Evolutionary conservation across 2,797 vertebrate genomes (phyloP), one percentile per base, ranked within the genome.

Genomic region (Phataginus tricuspis): DNA sequence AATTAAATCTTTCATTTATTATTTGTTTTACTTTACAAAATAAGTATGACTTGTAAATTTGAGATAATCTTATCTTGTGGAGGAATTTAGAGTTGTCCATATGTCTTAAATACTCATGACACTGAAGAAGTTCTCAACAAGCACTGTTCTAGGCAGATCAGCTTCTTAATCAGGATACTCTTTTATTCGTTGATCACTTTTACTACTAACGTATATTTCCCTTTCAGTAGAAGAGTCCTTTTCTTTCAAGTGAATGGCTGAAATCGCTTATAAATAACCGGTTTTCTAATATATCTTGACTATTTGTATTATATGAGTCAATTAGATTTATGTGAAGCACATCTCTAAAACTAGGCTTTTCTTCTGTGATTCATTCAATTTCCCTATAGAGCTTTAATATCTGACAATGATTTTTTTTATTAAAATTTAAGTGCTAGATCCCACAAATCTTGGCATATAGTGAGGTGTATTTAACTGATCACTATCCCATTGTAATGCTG

Each of bases 261-360:
- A 72, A 96, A 87, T 96, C 79, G 96, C 94, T 97, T 97, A 91
- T 14, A 95, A 39, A 95, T 89, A 42, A 93, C 49, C 75, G 93
- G 55, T 93, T 96, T 97, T 91, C 87, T 82, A 98, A 97, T 97
- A 97, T 97, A 97, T 97, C 86, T 92, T 86, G 66, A 98, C 97
- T 98, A 97, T 98, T 98, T 98, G 96, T 97, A 96, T 97, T 98
- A 96, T 96, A 96, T 90, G 87, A 98, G 84, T 97, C 96, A 98
- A 97, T 98, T 98, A 97, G 97, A 98, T 98, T 97, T 98, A 92
- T n/a, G 23, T 92, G 95, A 96, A 96, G 78, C 74, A 83, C 80
- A 96, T 96, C 82, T 96, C 94, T 45, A 69, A 96, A 96, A 94
- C 66, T 97, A 93, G 96, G 95, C 98, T 97, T 98, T 96, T 97